Percentiles rank a stretch among this genome's conserved stretches.
phyloP scores from a whole-genome alignment of 2,797 vertebrate genomes.

The Hydrocynus forskahlii region DNA sequence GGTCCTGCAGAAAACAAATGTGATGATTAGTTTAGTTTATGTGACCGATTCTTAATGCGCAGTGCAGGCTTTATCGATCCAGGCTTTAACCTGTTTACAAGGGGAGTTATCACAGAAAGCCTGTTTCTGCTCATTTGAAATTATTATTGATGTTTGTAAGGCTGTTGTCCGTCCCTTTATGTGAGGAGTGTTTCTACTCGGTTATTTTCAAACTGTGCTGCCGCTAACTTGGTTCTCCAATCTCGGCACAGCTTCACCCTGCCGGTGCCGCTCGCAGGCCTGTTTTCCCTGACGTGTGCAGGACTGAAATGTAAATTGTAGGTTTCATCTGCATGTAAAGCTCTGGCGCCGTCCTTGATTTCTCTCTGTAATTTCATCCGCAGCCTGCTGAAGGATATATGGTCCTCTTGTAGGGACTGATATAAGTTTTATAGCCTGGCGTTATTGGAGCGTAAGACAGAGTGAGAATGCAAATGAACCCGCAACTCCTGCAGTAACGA shows the following conservation, averaged over 20 bases:
- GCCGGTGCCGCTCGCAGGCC: slow-evolving; percentile 2
- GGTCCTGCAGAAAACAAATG: no score
- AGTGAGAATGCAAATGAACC: slow-evolving; percentile 38
- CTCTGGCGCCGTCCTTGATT: slow-evolving; percentile 29
- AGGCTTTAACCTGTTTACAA: no score
- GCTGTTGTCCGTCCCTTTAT: no score
- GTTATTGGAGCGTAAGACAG: slow-evolving; percentile 37
- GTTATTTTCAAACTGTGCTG: no score
- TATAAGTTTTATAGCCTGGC: slow-evolving; percentile 40
- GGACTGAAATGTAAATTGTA: slow-evolving; percentile 53
- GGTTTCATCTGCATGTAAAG: slow-evolving; percentile 43
- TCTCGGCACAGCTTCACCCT: slow-evolving; percentile 6
- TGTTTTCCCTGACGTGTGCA: slow-evolving; percentile 15
- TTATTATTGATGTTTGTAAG: no score
- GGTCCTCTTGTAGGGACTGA: slow-evolving; percentile 18
- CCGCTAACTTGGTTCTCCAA: neutral
- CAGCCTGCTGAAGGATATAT: slow-evolving; percentile 40
- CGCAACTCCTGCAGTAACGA: slow-evolving; percentile 29
- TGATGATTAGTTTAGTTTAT: no score
- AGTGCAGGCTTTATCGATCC: no score
- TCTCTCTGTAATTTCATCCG: slow-evolving; percentile 43
- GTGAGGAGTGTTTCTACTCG: no score
- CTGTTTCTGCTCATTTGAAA: no score
- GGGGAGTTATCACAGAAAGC: no score
- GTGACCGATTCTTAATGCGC: no score